Evolutionary conservation across 2,113 vertebrate species (phyloP).

Genomic region (Dolichallabes microphthalmus): DNA sequence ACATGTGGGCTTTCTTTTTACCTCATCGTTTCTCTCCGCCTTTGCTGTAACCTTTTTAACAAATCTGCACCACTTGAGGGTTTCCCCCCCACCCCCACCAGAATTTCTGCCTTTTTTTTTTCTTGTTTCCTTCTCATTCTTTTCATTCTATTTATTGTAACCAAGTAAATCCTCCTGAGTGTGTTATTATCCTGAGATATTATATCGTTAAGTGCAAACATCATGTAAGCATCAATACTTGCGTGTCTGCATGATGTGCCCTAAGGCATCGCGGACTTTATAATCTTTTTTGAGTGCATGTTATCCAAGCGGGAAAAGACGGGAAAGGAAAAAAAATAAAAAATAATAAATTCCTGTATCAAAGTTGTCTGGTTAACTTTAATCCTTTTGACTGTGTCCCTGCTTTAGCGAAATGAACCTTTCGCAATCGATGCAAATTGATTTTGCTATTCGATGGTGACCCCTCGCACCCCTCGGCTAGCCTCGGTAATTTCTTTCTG

Average conservation of each 20-base stretch:
- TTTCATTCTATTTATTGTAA: constrained; percentile 5
- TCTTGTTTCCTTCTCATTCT: not conserved
- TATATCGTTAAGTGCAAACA: constrained; percentile 18
- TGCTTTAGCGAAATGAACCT: constrained; percentile 93
- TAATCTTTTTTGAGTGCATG: constrained; percentile 39
- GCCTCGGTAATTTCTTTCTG: constrained; percentile 91
- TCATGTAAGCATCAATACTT: constrained; percentile 40
- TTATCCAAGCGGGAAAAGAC: constrained; percentile 48
- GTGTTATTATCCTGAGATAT: not conserved
- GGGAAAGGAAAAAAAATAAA: constrained; percentile 12
- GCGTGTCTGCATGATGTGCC: constrained; percentile 31
- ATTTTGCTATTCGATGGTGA: constrained; percentile 97
- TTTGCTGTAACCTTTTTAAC: not conserved
- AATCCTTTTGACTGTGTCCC: constrained; percentile 86
- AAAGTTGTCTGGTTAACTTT: constrained; percentile 91
- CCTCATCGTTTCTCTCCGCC: not conserved
- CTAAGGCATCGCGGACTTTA: not conserved
- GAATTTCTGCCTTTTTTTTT: not conserved
- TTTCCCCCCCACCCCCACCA: not conserved
- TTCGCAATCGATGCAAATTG: constrained; percentile 99
- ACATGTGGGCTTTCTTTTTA: not conserved
- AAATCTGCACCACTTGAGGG: not conserved
- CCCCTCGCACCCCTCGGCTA: constrained; percentile 86
- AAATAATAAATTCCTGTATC: constrained; percentile 68
- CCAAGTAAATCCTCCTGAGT: not conserved